These are phyloP conservation scores for Echeneis naucrates DNA, from an alignment of 2,797 vertebrate species.

Conservation along the genomic window DNA sequence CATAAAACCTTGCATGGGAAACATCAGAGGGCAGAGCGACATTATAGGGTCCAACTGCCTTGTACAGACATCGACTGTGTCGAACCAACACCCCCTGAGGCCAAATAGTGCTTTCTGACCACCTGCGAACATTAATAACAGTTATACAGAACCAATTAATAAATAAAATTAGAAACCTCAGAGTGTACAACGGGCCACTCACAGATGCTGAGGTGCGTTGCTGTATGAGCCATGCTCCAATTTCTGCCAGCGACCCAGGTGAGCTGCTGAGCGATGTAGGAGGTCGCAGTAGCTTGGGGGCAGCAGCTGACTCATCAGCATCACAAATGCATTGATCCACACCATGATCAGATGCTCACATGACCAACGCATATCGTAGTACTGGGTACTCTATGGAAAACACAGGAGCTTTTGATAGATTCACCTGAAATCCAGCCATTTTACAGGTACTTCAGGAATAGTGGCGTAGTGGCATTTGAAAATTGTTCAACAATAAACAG, in stretches of 20 bases:
- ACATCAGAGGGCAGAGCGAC: conserved; percentile 98
- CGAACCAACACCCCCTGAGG: conserved; percentile 98
- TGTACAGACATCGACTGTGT: conserved; percentile 96
- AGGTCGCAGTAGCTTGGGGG: conserved; percentile 98
- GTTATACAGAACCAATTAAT: conserved; percentile 14
- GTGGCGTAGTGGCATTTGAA: neutral
- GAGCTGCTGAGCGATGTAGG: conserved; percentile 95
- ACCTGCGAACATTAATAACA: conserved; percentile 83
- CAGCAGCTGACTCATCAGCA: conserved; percentile 97
- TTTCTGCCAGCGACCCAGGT: conserved; percentile 98
- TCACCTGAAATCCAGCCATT: neutral
- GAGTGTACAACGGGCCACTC: conserved; percentile 72
- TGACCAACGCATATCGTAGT: conserved; percentile 99
- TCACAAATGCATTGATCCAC: conserved; percentile 99
- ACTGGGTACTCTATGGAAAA: conserved; percentile 93
- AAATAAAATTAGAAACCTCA: neutral
- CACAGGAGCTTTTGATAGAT: neutral
- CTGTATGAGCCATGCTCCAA: conserved; percentile 97
- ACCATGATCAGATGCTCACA: conserved; percentile 99
- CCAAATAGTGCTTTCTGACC: conserved; percentile 98
- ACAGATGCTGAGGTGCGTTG: conserved; percentile 98
- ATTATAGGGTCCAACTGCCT: conserved; percentile 95
- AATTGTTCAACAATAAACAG: neutral
- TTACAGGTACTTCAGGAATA: neutral
- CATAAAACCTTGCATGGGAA: conserved; percentile 98